Base-by-base conservation (phyloP, 2,888 invertebrate genomes). In the Agrypnus murinus region DNA sequence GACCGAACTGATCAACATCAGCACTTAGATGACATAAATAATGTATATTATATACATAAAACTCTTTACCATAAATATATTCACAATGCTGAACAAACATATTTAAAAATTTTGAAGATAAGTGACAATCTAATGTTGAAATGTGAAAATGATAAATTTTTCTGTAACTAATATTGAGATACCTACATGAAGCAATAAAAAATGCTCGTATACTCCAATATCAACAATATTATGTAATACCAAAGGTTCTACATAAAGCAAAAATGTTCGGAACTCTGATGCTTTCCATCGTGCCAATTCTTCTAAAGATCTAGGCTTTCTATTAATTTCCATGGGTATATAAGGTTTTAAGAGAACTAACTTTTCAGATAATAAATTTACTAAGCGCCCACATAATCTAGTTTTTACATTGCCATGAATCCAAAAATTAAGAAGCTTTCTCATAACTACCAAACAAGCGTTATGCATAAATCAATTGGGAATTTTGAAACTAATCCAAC, bases 241-340 rank as follows among this genome's bases (percentile, higher is more conserved):
- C 34, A 74, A 48, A 38, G 65, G 69, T 17, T 72, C 75, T 15
- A 63, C n/a, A 65, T 75, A 75, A 19, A 72, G 45, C 32, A 75
- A 50, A 57, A 75, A 53, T 5, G 57, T 67, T 34, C 71, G 45
- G 36, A 40, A 69, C 57, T 75, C 72, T 8, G 74, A 71, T 9
- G 74, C 75, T 60, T 74, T 75, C 72, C 70, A 72, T 14, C 72
- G 55, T n/a, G 73, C 46, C 65, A 75, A 65, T 36, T 75, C 74
- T 12, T 36, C 48, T 12, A 74, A 50, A 31, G 64, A 34, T 59
- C 72, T 55, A 25, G 70, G 69, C 65, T 74, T 74, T 58, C 72
- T 53, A 55, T 70, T 72, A 45, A 75, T 69, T 64, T 73, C 69
- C 10, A 40, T 38, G 10, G 71, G 73, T 40, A 69, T 65, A 53